Percentiles rank a stretch among this genome's conserved stretches.
Evolutionary conservation across 2,888 invertebrate genomes (phyloP).

Genomic region (Synergus itoensis): DNA sequence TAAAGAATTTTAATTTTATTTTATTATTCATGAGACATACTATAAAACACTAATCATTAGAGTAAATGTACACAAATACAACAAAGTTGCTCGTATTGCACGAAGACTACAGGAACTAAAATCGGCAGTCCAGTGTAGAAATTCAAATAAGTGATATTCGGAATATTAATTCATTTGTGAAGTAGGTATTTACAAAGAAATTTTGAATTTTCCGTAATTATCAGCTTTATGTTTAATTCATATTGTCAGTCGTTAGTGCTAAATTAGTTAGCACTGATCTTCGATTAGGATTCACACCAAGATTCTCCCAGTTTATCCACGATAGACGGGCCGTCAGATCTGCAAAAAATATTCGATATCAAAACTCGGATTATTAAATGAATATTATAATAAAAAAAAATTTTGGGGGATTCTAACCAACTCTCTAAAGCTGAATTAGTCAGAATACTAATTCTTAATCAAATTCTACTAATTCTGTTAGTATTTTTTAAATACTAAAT

Average conservation of each 20-base stretch:
- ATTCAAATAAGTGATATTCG: conserved; percentile 47
- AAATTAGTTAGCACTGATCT: conserved; percentile 90
- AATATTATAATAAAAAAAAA: too few relatives aligned
- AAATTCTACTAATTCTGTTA: too few relatives aligned
- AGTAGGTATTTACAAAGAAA: conserved; percentile 44
- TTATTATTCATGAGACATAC: too few relatives aligned
- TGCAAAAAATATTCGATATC: conserved; percentile 76
- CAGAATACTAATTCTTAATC: too few relatives aligned
- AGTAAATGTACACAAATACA: conserved; percentile 21
- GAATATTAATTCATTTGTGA: conserved; percentile 49
- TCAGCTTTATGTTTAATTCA: conserved; percentile 64
- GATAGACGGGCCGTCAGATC: conserved; percentile 97
- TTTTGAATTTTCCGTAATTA: conserved; percentile 47
- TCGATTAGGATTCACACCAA: conserved; percentile 95
- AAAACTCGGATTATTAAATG: background rate
- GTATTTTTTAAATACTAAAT: too few relatives aligned
- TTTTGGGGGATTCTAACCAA: too few relatives aligned
- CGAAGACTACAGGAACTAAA: conserved; percentile 35
- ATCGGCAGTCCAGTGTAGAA: conserved; percentile 40
- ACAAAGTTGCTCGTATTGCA: conserved; percentile 53
- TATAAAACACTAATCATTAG: conserved; percentile 15
- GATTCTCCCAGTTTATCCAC: conserved; percentile 99
- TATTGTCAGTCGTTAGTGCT: conserved; percentile 86
- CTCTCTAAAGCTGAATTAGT: too few relatives aligned
- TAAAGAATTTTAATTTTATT: too few relatives aligned